phyloP scores from a whole-genome alignment of 2,888 invertebrate species.

The Auanema freiburgensis region DNA sequence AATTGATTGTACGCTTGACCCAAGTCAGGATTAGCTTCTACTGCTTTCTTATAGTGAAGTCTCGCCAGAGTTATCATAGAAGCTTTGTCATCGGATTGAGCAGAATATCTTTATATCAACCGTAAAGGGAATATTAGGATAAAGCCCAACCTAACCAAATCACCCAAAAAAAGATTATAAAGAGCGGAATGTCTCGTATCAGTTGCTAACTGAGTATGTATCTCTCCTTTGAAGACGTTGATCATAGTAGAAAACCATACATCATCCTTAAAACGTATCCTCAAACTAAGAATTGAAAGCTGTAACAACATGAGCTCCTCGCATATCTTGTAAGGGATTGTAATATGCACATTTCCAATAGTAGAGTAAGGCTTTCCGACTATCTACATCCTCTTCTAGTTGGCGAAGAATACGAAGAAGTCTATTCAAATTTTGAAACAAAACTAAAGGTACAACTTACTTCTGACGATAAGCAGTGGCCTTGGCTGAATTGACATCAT shows the following conservation, averaged over 20 bases:
- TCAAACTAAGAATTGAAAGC: too few relatives aligned
- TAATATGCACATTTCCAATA: conserved; percentile 23
- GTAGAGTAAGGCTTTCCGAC: conserved; percentile 13
- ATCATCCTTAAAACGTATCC: conserved; percentile 7
- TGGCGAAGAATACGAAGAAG: conserved; percentile 9
- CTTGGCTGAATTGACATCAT: conserved; percentile 17
- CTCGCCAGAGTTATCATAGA: not conserved
- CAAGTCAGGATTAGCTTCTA: conserved; percentile 17
- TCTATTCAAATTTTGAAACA: conserved; percentile 9
- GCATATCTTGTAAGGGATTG: conserved; percentile 10
- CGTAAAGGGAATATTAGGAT: not conserved
- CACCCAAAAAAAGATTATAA: conserved; percentile 19
- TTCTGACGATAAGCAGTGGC: conserved; percentile 17
- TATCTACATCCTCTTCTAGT: conserved; percentile 8
- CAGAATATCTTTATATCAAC: not conserved
- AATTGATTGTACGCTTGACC: conserved; percentile 23
- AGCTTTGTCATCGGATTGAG: not conserved
- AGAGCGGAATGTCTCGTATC: conserved; percentile 12
- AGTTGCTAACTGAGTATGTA: conserved; percentile 2
- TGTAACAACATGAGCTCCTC: conserved; percentile 1
- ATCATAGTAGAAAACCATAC: conserved; percentile 5
- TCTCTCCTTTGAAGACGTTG: conserved; percentile 17
- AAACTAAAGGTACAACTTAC: conserved; percentile 10
- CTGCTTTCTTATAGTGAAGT: conserved; percentile 13
- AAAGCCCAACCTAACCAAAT: conserved; percentile 16